A percentile compares a stretch with the other conserved stretches of the same genome.
Evolutionary conservation across 1,140 invertebrate genomes (phyloP).

Genomic region (Cydia pomonella): DNA sequence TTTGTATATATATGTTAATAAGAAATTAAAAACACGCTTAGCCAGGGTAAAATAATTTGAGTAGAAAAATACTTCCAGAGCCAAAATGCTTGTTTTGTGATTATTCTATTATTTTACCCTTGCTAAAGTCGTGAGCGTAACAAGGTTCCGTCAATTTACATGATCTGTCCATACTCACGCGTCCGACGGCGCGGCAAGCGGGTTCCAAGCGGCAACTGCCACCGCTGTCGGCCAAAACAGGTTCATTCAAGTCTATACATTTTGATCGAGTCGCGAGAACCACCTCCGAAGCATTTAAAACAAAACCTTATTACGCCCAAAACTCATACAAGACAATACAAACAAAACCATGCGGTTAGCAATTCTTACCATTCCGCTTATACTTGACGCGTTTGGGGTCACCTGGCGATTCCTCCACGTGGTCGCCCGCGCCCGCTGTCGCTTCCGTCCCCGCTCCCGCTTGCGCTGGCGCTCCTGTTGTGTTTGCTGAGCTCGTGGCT

Average conservation of each 20-base stretch:
- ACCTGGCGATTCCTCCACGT: constrained; percentile 48
- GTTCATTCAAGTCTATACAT: no score
- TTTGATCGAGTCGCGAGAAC: background rate
- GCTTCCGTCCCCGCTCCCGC: constrained; percentile 39
- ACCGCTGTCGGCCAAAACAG: no score
- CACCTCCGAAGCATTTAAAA: background rate
- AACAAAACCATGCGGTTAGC: constrained; percentile 60
- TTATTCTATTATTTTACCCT: background rate
- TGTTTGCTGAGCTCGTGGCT: constrained; percentile 36
- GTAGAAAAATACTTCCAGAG: no score
- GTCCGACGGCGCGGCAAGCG: no score
- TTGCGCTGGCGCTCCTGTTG: constrained; percentile 32
- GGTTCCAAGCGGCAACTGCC: no score
- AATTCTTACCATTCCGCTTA: constrained; percentile 64
- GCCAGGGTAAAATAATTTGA: background rate
- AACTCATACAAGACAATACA: constrained; percentile 34
- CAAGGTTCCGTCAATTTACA: background rate
- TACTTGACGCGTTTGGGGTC: constrained; percentile 63
- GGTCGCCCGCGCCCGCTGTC: constrained; percentile 37
- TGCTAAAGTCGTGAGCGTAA: background rate
- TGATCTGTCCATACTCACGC: no score
- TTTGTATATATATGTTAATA: background rate
- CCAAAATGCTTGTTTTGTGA: background rate
- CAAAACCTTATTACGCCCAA: background rate
- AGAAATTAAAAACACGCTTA: background rate